Conservation (phyloP, 2,113 vertebrate species). For the Meleagris gallopavo region DNA sequence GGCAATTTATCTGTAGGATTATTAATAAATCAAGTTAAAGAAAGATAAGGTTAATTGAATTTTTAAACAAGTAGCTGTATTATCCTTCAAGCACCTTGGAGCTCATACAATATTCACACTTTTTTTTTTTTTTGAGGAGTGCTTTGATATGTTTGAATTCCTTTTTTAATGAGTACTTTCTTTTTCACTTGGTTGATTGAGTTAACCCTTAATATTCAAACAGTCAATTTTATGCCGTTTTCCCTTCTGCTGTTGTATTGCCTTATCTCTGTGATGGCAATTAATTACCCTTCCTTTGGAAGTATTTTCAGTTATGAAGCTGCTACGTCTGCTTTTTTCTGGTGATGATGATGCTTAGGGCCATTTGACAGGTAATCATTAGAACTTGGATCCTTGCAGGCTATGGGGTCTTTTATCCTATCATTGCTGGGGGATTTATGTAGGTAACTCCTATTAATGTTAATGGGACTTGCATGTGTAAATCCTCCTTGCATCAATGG, state of each 20-base stretch:
- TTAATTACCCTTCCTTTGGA: slow-evolving; percentile 44
- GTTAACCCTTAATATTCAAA: slow-evolving; percentile 54
- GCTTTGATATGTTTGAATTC: slow-evolving; percentile 75
- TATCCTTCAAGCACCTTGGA: slow-evolving; percentile 78
- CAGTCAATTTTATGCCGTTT: slow-evolving; percentile 10
- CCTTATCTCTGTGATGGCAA: slow-evolving; percentile 14
- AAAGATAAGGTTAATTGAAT: slow-evolving; percentile 83
- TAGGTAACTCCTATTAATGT: slow-evolving; percentile 67
- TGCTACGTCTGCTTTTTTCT: slow-evolving; percentile 67
- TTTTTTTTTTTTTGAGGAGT: slow-evolving; percentile 66
- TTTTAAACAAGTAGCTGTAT: slow-evolving; percentile 78
- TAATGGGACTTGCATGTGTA: slow-evolving; percentile 74
- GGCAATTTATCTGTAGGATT: slow-evolving; percentile 74
- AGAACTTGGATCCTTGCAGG: slow-evolving; percentile 65
- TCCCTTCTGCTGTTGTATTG: slow-evolving; percentile 10
- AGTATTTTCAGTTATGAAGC: slow-evolving; percentile 40
- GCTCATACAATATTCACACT: slow-evolving; percentile 73
- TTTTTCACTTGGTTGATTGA: slow-evolving; percentile 58
- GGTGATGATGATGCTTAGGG: slow-evolving; percentile 58
- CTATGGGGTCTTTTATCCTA: slow-evolving; percentile 53
- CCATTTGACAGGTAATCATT: slow-evolving; percentile 77
- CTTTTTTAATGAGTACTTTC: slow-evolving; percentile 61
- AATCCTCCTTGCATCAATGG: slow-evolving; percentile 71
- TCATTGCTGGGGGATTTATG: slow-evolving; percentile 63
- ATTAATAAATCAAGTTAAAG: slow-evolving; percentile 80